Conservation (phyloP, 2,797 vertebrate genomes). For the Acanthopagrus latus region DNA sequence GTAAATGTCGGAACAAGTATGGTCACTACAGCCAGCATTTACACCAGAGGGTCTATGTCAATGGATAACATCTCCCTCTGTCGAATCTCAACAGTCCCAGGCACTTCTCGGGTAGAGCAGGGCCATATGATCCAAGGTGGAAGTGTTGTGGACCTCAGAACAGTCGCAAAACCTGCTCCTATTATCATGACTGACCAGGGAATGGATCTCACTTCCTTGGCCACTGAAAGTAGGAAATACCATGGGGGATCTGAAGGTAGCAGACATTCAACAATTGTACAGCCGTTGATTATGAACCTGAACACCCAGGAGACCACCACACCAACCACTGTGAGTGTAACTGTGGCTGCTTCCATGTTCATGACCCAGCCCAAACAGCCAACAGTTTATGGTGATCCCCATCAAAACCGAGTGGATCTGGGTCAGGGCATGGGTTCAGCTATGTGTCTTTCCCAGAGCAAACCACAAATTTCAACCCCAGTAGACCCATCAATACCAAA, state of each 20-base stretch:
- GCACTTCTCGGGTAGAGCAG: slow-evolving; percentile 94
- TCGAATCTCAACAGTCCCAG: slow-evolving; percentile 95
- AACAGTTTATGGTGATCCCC: slow-evolving; percentile 94
- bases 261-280: slow-evolving; percentile 92
- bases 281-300: slow-evolving; percentile 97
- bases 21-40: slow-evolving; percentile 86
- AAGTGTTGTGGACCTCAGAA: slow-evolving; percentile 94
- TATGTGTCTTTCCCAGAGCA: slow-evolving; percentile 93
- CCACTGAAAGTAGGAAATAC: slow-evolving; percentile 93
- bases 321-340: slow-evolving; percentile 92
- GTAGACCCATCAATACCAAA: slow-evolving; percentile 83
- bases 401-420: slow-evolving; percentile 93
- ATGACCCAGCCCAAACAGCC: slow-evolving; percentile 94
- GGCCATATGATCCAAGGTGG: slow-evolving; percentile 91
- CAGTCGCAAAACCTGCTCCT: slow-evolving; percentile 88
- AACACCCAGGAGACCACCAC: slow-evolving; percentile 93
- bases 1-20: slow-evolving; percentile 86
- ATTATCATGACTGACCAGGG: slow-evolving; percentile 98
- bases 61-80: slow-evolving; percentile 98
- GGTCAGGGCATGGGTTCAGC: slow-evolving; percentile 93
- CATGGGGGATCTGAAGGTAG: slow-evolving; percentile 90
- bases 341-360: slow-evolving; percentile 96
- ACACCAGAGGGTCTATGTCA: slow-evolving; percentile 92
- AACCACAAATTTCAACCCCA: slow-evolving; percentile 88
- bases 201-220: slow-evolving; percentile 98